Conservation (phyloP, 2,113 vertebrate genomes). For the Xyrauchen texanus region DNA sequence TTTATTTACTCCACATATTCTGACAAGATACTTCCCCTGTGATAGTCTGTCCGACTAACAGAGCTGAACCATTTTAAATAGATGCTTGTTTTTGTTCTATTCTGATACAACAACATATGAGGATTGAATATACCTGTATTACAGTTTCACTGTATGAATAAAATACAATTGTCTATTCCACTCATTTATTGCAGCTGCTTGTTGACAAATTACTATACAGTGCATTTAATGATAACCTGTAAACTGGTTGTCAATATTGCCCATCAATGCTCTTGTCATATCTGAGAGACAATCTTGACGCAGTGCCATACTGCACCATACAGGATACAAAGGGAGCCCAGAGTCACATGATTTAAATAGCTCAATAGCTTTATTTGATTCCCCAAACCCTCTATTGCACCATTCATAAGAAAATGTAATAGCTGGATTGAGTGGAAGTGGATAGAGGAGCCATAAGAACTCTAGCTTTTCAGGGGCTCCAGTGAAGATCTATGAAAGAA, state of each 20-base stretch:
- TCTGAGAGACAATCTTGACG: constrained; percentile 2
- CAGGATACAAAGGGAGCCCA: background rate
- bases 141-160: background rate
- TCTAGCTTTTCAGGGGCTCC: background rate
- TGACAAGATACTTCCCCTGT: background rate
- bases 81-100: background rate
- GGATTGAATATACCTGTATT: background rate
- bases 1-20: background rate
- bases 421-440: background rate
- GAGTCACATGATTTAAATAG: background rate
- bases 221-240: background rate
- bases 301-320: constrained; percentile 25
- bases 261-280: background rate
- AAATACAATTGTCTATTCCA: background rate
- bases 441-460: background rate
- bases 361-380: background rate
- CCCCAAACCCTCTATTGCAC: background rate
- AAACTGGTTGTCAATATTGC: background rate
- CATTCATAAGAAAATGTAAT: background rate
- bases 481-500: background rate
- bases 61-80: background rate
- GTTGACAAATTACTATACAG: background rate
- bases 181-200: background rate
- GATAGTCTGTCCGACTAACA: background rate
- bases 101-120: background rate